Evolutionary conservation across 2,888 invertebrate genomes (phyloP).

Genomic region (Tenthredo notha): DNA sequence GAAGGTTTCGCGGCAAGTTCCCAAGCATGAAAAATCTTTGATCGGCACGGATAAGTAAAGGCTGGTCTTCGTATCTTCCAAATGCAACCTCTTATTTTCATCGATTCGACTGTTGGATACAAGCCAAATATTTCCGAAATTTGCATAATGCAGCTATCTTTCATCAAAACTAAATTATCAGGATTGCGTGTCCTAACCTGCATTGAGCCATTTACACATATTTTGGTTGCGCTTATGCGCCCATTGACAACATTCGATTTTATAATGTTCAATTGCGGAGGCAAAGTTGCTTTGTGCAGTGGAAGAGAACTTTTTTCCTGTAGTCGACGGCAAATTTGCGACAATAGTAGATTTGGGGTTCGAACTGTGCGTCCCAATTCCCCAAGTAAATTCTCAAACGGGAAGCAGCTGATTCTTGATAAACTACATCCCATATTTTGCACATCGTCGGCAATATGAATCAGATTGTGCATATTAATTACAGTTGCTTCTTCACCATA

Average conservation of each 20-base stretch:
- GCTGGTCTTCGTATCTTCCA: constrained; percentile 4
- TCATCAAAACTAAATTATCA: constrained; percentile 16
- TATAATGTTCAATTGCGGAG: neutral
- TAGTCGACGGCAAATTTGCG: constrained; percentile 17
- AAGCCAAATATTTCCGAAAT: neutral
- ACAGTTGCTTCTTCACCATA: constrained; percentile 57
- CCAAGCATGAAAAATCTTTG: constrained; percentile 18
- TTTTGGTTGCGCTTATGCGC: neutral
- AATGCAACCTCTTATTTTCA: neutral
- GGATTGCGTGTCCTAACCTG: neutral
- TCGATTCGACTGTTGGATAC: neutral
- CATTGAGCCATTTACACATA: constrained; percentile 26
- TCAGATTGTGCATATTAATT: constrained; percentile 61
- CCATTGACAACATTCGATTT: neutral
- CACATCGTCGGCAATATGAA: constrained; percentile 59
- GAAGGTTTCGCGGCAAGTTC: constrained; percentile 14
- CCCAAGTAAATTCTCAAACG: constrained; percentile 9
- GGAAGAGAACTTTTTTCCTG: constrained; percentile 31
- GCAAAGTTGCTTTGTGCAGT: neutral
- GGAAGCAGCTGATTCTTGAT: constrained; percentile 6
- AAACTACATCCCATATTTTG: constrained; percentile 23
- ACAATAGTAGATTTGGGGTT: constrained; percentile 17
- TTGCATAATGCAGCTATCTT: constrained; percentile 22
- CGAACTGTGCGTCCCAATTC: neutral
- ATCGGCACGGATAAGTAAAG: neutral